Conservation (phyloP, 2,888 invertebrate species). For the Malacosoma neustria region DNA sequence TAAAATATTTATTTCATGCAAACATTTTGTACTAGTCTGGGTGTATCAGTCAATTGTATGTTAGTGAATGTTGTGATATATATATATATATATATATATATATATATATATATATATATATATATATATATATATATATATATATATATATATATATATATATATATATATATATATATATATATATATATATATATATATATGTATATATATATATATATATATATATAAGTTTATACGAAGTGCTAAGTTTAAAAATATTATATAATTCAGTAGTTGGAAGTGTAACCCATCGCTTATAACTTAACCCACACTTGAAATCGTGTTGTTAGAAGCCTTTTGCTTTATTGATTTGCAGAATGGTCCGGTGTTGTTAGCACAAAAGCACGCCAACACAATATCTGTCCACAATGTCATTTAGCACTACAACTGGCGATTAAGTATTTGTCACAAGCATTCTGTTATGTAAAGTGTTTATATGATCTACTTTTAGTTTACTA, state of each 20-base stretch:
- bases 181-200: too few relatives aligned
- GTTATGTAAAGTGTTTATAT: constrained; percentile 4
- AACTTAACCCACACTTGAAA: constrained; percentile 12
- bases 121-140: too few relatives aligned
- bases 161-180: too few relatives aligned
- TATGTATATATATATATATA: neutral
- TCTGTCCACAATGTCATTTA: constrained; percentile 36
- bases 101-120: too few relatives aligned
- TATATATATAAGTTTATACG: neutral
- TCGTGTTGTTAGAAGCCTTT: constrained; percentile 43
- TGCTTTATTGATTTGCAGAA: constrained; percentile 40
- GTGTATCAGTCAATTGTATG: too few relatives aligned
- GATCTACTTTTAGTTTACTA: neutral
- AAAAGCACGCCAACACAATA: constrained; percentile 29
- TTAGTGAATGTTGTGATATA: too few relatives aligned
- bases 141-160: too few relatives aligned
- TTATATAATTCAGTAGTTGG: neutral
- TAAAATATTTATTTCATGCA: too few relatives aligned
- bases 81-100: too few relatives aligned
- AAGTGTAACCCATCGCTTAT: constrained; percentile 8
- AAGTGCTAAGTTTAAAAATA: neutral
- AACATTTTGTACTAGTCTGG: too few relatives aligned
- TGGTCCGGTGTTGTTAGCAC: constrained; percentile 31
- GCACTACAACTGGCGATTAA: constrained; percentile 26
- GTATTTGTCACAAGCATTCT: constrained; percentile 4